phyloP scores from a whole-genome alignment of 2,797 vertebrate genomes.

The Sebastes goodei region DNA sequence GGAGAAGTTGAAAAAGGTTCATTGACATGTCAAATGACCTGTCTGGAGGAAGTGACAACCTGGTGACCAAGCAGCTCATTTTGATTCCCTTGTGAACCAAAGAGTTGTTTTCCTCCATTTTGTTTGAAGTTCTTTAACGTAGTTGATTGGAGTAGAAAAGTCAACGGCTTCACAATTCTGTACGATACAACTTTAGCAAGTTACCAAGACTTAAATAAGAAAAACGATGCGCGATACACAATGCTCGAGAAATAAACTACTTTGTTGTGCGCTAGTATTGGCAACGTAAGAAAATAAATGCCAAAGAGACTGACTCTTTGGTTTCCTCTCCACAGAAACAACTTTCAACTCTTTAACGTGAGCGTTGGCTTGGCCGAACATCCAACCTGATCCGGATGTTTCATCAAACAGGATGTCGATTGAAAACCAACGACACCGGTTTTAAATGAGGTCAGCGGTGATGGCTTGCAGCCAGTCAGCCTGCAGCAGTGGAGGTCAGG shows the following conservation, averaged over 20 bases:
- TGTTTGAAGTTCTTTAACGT: not conserved
- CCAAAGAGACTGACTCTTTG: not conserved
- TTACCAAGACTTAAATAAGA: not conserved
- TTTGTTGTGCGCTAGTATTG: not conserved
- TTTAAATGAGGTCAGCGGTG: constrained; percentile 18
- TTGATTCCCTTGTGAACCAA: not conserved
- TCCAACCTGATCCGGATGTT: not conserved
- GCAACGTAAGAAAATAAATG: not conserved
- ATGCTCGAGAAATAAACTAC: no score
- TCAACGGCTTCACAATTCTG: not conserved
- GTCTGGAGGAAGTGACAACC: not conserved
- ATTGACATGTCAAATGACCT: not conserved
- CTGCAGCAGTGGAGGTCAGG: constrained; percentile 30
- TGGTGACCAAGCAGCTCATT: not conserved
- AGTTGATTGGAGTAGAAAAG: not conserved
- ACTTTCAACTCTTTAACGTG: not conserved
- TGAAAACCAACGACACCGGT: not conserved
- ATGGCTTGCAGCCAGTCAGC: not conserved
- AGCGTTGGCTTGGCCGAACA: not conserved
- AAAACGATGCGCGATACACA: not conserved
- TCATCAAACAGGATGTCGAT: not conserved
- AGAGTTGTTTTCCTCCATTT: not conserved
- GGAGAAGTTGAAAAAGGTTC: not conserved
- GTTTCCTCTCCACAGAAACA: not conserved
- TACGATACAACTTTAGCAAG: not conserved